phyloP scores from a whole-genome alignment of 2,113 vertebrate species.

The Puffinus mauretanicus region DNA sequence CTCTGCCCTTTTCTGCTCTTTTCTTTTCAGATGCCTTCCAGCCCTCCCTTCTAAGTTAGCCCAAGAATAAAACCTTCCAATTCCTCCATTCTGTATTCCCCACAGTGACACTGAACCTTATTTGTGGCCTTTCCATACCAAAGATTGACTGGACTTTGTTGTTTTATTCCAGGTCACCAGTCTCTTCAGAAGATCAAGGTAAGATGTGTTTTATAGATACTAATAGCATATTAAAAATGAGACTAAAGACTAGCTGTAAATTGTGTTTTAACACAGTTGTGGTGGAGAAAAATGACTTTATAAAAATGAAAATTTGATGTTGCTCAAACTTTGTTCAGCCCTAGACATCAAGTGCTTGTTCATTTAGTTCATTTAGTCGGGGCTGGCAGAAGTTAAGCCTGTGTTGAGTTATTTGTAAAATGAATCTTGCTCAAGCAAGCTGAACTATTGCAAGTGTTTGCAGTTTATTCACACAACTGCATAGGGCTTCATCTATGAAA shows the following conservation, averaged over 20 bases:
- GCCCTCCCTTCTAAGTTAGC: background rate
- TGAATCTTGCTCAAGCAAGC: background rate
- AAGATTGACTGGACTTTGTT: constrained; percentile 68
- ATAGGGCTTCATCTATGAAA: background rate
- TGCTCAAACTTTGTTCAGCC: background rate
- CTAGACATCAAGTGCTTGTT: background rate
- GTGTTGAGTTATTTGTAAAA: background rate
- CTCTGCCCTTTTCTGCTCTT: background rate
- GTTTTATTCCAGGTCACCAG: constrained; percentile 75
- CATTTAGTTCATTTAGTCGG: background rate
- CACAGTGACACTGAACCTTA: background rate
- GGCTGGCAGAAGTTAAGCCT: background rate
- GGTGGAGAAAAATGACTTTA: background rate
- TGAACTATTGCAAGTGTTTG: background rate
- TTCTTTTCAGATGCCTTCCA: background rate
- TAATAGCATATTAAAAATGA: background rate
- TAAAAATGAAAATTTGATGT: background rate
- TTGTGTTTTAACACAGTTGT: background rate
- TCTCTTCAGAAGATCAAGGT: constrained; percentile 81
- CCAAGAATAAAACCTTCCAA: background rate
- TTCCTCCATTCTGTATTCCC: background rate
- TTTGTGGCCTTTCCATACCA: background rate
- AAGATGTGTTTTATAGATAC: constrained; percentile 54
- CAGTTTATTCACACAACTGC: background rate
- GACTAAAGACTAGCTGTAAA: background rate